Evolutionary conservation across 2,113 vertebrate genomes (phyloP), one percentile per base, ranked within the genome.

Genomic region (Psammodynastes pulverulentus): DNA sequence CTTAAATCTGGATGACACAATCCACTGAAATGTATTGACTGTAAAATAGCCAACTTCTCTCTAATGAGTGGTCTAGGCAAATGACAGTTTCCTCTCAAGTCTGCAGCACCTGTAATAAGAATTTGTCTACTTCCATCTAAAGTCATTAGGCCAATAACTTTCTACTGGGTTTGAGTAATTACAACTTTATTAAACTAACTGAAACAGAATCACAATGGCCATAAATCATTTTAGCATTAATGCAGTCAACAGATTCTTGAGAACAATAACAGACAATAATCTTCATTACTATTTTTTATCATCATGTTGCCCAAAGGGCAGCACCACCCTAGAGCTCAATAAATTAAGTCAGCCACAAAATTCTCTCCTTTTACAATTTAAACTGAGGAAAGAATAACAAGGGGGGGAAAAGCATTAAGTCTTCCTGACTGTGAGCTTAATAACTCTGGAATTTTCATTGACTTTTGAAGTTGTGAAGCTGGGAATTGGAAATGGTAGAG

Each of bases 101-200:
- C 6, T 48, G 52, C 56, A 88, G n/a, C 29, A 89, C 34, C 53
- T 92, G 67, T 89, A 84, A 89, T 49, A 17, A 72, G 52, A 49
- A 49, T 84, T 24, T 72, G 54, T 24, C 19, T 48, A 46, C 6
- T 29, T 84, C 52, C n/a, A 89, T 92, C 52, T 67, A 85, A 89
- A 58, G n/a, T 52, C 54, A 89, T n/a, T 9, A 79, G 52, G 29
- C 29, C 72, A 92, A 89, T 85, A 79, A 89, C 45, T 56, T 54
- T 39, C 2, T 85, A 84, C 45, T 92, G 34, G 29, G 72, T 43
- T 89, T 53, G 39, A 84, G 56, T 89, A 84, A 92, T 89, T 92
- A 39, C 72, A 79, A 92, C 51, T 48, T 87, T 34, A 56, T 89
- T 89, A 56, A 89, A 92, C 26, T 92, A 89, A 89, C 56, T 84